Base-by-base conservation (phyloP, 2,888 invertebrate genomes). In the Clistopyga incitator region DNA sequence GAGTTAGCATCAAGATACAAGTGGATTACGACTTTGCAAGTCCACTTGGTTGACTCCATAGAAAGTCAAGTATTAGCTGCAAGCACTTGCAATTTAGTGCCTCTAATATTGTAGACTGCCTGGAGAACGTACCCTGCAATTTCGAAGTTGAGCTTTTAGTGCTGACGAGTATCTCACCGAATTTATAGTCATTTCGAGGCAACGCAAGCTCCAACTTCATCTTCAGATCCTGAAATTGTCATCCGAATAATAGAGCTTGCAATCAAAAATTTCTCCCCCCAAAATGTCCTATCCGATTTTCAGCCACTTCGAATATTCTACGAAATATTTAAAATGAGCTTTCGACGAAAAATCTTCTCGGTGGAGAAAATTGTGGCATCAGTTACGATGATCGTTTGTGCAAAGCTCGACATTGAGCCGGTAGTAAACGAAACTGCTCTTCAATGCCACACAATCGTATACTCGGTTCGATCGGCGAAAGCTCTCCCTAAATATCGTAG, bases 1-100 rank as follows among this genome's bases (percentile, higher is more conserved):
- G 61, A 59, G 67, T 50, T 80, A 34, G 29, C 47, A 10, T 75
- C 52, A 18, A 64, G 61, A 61, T 65, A 75, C 78, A 68, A 71
- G 70, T 29, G 54, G 74, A 75, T 79, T 78, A 70, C 78, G 56
- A 70, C 64, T 79, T 82, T 64, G 82, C 74, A 75, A 82, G 47
- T 82, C 56, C 65, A 65, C 70, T 76, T 70, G 64, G 71, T 52
- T 18, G 64, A 34, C 25, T 42, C 25, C 42, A 52, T 50, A 59
- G 34, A 29, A 45, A 34, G 61, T 29, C 13, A 15, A 38, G 50
- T 47, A 50, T 18, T 10, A 20, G 18, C 70, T n/a, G 25, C 10
- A 47, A 47, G 38, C 42, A 52, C 20, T 10, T 13, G 72, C 25
- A 29, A 47, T 34, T 23, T 10, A 50, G 61, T 6, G 47, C 18